Percentiles rank a stretch among this genome's conserved stretches.
Conservation (phyloP, 2,888 invertebrate species). For the Cylindroiulus punctatus region DNA sequence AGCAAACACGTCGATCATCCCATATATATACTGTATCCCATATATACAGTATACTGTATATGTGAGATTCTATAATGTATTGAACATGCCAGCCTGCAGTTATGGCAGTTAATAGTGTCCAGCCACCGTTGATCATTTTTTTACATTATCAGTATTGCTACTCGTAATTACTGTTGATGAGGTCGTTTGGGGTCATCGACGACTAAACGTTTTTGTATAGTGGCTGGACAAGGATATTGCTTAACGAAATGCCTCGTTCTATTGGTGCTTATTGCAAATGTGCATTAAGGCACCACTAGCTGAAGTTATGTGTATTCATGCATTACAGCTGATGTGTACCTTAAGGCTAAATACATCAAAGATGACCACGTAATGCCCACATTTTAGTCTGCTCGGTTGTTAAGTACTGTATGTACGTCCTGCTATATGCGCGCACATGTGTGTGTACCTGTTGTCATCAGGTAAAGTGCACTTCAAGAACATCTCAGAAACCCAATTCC, state of each 20-base stretch:
- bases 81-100: too few relatives aligned
- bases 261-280: background rate
- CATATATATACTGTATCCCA: too few relatives aligned
- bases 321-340: background rate
- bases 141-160: background rate
- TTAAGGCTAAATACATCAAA: background rate
- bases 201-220: background rate
- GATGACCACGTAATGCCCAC: constrained; percentile 16
- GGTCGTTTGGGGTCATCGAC: background rate
- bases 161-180: background rate
- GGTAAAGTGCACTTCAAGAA: constrained; percentile 36
- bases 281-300: constrained; percentile 19
- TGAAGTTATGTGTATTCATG: constrained; percentile 12
- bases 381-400: background rate
- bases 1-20: background rate
- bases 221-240: background rate
- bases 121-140: too few relatives aligned
- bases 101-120: too few relatives aligned
- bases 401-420: background rate
- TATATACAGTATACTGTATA: too few relatives aligned
- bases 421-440: background rate
- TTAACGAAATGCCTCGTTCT: background rate
- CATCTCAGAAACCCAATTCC: constrained; percentile 34
- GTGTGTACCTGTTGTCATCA: constrained; percentile 38
- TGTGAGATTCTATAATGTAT: too few relatives aligned